Base-by-base conservation (phyloP, 2,888 invertebrate genomes). In the Ametastegia equiseti region DNA sequence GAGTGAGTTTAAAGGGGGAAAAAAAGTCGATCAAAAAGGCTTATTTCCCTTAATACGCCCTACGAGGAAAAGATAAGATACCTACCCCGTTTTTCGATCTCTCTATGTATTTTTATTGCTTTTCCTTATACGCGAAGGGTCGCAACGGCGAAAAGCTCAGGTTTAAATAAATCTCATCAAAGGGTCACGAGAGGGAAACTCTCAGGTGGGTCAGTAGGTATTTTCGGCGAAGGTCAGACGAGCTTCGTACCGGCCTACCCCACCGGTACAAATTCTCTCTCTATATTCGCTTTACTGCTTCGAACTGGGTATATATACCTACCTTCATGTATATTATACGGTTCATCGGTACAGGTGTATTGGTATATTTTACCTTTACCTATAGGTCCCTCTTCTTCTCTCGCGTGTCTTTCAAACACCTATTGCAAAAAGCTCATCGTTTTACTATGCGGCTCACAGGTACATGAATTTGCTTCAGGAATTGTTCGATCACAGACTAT, bases 1-100 rank as follows among this genome's bases (percentile, higher is more conserved):
- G 82, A 91, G 91, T 90, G 88, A 91, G 91, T 91, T 19, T 15
- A 54, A 19, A 67, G 19, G 9, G 65, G 19, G n/a, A n/a, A n/a
- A 54, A 23, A 23, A 54, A 54, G 54, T 23, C 54, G 23, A 23
- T 54, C 23, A 54, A 23, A 54, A 11, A 54, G 11, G 54, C 19
- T 54, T 11, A 11, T 5, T 54, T 54, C 23, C 54, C 23, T 23
- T 54, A 9, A 54, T 27, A 33, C 36, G 7, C 33, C 27, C 13
- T 65, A 36, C 36, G 7, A 33, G n/a, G n/a, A n/a, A n/a, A n/a
- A n/a, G n/a, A n/a, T n/a, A n/a, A n/a, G n/a, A n/a, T n/a, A n/a
- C n/a, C n/a, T n/a, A n/a, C n/a, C n/a, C n/a, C n/a, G n/a, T n/a
- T n/a, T n/a, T n/a, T n/a, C n/a, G n/a, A n/a, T 54, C 1, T 54